phyloP scores from a whole-genome alignment of 2,797 vertebrate genomes.

The Danio choprae region DNA sequence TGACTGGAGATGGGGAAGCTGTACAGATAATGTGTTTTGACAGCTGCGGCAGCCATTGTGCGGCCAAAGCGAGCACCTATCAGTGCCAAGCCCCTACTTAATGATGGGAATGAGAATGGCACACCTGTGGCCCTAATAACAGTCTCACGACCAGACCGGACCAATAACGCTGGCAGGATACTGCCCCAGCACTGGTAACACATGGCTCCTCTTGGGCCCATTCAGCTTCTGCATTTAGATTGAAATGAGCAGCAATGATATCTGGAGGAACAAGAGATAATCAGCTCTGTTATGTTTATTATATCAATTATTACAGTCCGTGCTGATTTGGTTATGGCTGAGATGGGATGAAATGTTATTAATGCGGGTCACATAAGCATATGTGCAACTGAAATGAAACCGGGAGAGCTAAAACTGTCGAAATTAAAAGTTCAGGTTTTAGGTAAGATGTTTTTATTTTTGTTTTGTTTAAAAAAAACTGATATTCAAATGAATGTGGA shows the following conservation, averaged over 20 bases:
- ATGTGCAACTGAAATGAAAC: too few species aligned
- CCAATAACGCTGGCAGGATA: not conserved
- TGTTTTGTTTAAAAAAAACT: not conserved
- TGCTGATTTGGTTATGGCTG: constrained; percentile 37
- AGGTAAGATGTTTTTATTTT: not conserved
- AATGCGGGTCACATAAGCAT: constrained; percentile 1
- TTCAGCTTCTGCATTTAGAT: constrained; percentile 54
- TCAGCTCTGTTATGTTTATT: constrained; percentile 56
- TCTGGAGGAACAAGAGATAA: constrained; percentile 46
- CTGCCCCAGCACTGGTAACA: constrained; percentile 50
- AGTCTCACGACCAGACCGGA: constrained; percentile 44
- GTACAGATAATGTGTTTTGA: constrained; percentile 62
- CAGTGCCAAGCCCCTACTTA: constrained; percentile 67
- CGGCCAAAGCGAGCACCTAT: constrained; percentile 50
- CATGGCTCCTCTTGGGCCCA: constrained; percentile 49
- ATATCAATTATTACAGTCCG: constrained; percentile 34
- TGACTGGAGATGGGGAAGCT: constrained; percentile 49
- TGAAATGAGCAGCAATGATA: constrained; percentile 58
- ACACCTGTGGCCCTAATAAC: constrained; percentile 73
- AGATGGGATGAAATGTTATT: constrained; percentile 29
- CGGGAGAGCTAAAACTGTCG: too few species aligned
- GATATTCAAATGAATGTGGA: not conserved
- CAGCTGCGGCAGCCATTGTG: constrained; percentile 59
- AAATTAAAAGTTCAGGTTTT: too few species aligned
- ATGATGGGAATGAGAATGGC: constrained; percentile 72